Conservation (phyloP, 2,888 invertebrate genomes). For the Morpho helenor region DNA sequence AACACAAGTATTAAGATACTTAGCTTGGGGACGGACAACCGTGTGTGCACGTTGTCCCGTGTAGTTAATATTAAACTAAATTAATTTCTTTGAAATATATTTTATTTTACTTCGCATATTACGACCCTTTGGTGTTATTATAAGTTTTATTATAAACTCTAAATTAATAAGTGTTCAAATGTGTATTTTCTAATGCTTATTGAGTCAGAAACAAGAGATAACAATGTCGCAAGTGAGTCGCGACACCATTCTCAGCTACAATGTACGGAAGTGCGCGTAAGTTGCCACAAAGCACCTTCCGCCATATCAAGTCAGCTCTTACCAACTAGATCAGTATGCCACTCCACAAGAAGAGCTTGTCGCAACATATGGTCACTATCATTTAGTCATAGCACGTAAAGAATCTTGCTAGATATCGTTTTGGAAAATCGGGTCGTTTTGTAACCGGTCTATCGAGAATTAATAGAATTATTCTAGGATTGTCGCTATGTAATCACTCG, state of each 20-base stretch:
- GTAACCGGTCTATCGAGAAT: background rate
- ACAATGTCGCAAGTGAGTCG: constrained; percentile 41
- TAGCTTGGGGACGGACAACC: too few species aligned
- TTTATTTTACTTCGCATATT: too few species aligned
- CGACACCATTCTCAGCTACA: constrained; percentile 51
- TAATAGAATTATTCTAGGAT: constrained; percentile 13
- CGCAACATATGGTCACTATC: constrained; percentile 2
- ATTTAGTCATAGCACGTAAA: constrained; percentile 10
- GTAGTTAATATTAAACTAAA: too few species aligned
- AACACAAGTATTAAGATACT: too few species aligned
- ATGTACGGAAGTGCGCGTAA: constrained; percentile 53
- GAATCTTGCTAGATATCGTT: constrained; percentile 6
- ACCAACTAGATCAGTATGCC: constrained; percentile 32
- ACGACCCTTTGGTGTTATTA: too few species aligned
- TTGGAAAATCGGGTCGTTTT: constrained; percentile 6
- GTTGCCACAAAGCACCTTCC: constrained; percentile 43
- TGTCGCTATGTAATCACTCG: constrained; percentile 19
- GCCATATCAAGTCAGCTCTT: constrained; percentile 38
- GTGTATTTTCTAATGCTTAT: constrained; percentile 1
- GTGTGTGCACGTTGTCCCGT: too few species aligned
- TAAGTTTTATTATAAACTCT: too few species aligned
- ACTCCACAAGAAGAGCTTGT: constrained; percentile 4
- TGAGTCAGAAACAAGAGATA: constrained; percentile 24
- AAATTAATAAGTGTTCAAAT: too few species aligned
- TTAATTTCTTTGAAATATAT: too few species aligned